Evolutionary conservation across 2,797 vertebrate species (phyloP).

Genomic region (Zalophus californianus): DNA sequence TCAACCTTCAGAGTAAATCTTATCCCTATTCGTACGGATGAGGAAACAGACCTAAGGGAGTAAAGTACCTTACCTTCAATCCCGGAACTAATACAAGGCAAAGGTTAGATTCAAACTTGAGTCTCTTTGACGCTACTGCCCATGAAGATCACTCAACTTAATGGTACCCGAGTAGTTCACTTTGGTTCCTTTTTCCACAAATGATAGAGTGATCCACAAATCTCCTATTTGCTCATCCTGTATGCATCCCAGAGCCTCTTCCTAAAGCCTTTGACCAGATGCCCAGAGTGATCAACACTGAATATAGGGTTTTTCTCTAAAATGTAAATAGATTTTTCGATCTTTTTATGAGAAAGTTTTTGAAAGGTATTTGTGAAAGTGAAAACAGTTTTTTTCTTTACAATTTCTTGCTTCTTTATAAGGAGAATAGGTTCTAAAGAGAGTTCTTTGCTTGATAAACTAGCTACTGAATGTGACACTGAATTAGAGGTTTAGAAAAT

Average conservation of each 20-base stretch:
- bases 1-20: background rate
- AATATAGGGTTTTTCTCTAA: background rate
- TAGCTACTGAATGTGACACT: background rate
- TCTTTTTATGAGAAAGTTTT: slow-evolving; percentile 5
- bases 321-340: background rate
- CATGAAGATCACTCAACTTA: background rate
- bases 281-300: background rate
- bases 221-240: background rate
- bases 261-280: background rate
- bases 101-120: background rate
- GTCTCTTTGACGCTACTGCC: background rate
- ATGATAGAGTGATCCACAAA: background rate
- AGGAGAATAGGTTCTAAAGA: background rate
- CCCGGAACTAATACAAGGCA: background rate
- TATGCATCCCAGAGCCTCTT: background rate
- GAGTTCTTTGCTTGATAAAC: background rate
- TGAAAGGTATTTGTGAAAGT: background rate
- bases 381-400: background rate
- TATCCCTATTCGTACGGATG: background rate
- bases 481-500: slow-evolving; percentile 5
- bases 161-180: background rate
- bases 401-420: background rate
- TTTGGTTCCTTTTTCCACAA: background rate
- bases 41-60: background rate
- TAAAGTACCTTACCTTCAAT: background rate